Conservation (phyloP, 2,113 vertebrate species). For the Craseonycteris thonglongyai region DNA sequence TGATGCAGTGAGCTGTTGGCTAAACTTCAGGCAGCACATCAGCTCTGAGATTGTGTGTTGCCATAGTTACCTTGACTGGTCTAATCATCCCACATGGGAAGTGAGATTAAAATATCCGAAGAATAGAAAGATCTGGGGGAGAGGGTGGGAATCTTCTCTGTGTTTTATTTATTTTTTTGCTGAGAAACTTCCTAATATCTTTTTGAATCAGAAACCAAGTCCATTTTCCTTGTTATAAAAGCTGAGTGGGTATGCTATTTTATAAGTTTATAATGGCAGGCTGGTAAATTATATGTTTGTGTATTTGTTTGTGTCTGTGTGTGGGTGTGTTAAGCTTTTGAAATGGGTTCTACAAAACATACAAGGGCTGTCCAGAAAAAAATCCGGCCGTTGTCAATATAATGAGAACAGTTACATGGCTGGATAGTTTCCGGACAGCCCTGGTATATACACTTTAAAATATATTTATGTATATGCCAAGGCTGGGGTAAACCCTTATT, state of each 20-base stretch:
- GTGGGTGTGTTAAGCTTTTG: background rate
- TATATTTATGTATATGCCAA: background rate
- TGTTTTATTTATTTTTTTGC: background rate
- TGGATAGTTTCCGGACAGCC: too few species aligned
- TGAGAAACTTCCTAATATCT: background rate
- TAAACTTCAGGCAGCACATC: background rate
- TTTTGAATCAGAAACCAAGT: background rate
- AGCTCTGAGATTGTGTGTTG: background rate
- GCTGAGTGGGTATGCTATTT: background rate
- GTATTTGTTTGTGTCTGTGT: background rate
- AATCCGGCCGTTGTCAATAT: too few species aligned
- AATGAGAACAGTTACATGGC: too few species aligned
- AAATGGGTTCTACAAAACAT: background rate
- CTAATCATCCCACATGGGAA: background rate
- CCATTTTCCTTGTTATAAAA: background rate
- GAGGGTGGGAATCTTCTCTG: background rate
- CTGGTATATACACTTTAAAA: too few species aligned
- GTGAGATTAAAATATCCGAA: conserved; percentile 43
- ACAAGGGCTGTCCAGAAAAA: too few species aligned
- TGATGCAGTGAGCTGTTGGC: background rate
- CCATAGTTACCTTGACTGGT: conserved; percentile 43
- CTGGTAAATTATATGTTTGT: background rate
- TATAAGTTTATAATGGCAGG: background rate
- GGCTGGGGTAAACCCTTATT: background rate
- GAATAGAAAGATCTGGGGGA: background rate